Percentiles rank a stretch among this genome's conserved stretches.
These are phyloP conservation scores for Engystomops pustulosus DNA, from an alignment of 2,113 vertebrate species.

Conservation along the genomic window DNA sequence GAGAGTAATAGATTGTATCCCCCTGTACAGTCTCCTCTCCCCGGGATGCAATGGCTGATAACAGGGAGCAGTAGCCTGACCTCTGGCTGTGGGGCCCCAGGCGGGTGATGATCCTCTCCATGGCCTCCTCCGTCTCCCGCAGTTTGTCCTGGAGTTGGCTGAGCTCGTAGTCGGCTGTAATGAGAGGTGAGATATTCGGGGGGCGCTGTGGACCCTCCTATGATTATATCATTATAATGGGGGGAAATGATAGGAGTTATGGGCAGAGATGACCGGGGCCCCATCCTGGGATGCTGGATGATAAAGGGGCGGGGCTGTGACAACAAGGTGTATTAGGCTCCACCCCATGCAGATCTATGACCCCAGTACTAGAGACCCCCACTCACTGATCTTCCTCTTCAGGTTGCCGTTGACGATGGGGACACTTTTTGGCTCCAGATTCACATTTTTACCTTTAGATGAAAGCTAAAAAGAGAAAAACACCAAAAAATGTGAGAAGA, in stretches of 20 bases:
- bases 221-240: too few relatives aligned
- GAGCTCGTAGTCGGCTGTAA: constrained; percentile 90
- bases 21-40: too few relatives aligned
- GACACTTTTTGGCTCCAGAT: constrained; percentile 73
- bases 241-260: too few relatives aligned
- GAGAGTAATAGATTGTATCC: too few relatives aligned
- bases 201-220: too few relatives aligned
- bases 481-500: too few relatives aligned
- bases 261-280: too few relatives aligned
- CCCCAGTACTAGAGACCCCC: neutral
- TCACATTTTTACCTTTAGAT: constrained; percentile 79
- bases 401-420: constrained; percentile 76
- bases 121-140: constrained; percentile 89
- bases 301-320: neutral
- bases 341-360: too few relatives aligned
- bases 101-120: constrained; percentile 90
- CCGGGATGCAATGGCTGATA: neutral
- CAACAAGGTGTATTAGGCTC: neutral
- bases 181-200: neutral
- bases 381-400: constrained; percentile 93
- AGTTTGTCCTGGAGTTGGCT: constrained; percentile 92
- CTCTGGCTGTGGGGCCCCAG: constrained; percentile 81
- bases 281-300: too few relatives aligned
- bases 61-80: constrained; percentile 65
- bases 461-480: constrained; percentile 79